A percentile compares a stretch with the other conserved stretches of the same genome.
These are phyloP conservation scores for Phoxinus phoxinus DNA, from an alignment of 2,113 vertebrate genomes.

Conservation along the genomic window DNA sequence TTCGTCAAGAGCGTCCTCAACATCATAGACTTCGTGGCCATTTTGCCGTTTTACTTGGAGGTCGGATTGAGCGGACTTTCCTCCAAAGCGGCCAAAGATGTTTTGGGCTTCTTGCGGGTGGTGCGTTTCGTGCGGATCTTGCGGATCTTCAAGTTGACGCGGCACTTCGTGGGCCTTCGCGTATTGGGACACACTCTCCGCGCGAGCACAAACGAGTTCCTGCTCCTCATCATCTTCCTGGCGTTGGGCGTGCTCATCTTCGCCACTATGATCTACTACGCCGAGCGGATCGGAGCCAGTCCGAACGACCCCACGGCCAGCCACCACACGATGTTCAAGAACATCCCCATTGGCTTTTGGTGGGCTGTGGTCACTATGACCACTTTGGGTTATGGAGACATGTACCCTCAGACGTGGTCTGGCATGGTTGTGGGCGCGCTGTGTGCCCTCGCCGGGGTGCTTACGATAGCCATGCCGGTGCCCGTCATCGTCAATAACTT, in stretches of 20 bases:
- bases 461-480: constrained; percentile 98
- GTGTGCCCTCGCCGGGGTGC: constrained; percentile 91
- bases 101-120: constrained; percentile 96
- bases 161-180: constrained; percentile 94
- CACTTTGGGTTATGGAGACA: constrained; percentile 95
- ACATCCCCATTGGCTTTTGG: constrained; percentile 99
- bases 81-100: constrained; percentile 97
- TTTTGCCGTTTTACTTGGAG: constrained; percentile 96
- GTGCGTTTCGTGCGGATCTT: constrained; percentile 97
- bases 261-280: constrained; percentile 99
- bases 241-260: constrained; percentile 96
- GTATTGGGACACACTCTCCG: constrained; percentile 95
- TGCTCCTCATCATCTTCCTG: constrained; percentile 97
- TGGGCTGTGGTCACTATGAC: constrained; percentile 99
- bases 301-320: constrained; percentile 91
- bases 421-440: constrained; percentile 97
- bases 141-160: constrained; percentile 97
- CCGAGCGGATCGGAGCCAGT: constrained; percentile 91
- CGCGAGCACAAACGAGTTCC: constrained; percentile 95
- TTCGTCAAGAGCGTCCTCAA: constrained; percentile 96
- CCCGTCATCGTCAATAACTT: constrained; percentile 99
- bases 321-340: constrained; percentile 94
- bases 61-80: constrained; percentile 95
- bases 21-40: constrained; percentile 98
- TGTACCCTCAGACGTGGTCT: constrained; percentile 98